Evolutionary conservation across 53 echinoderm and acorn worm species (phyloP), one percentile per base, ranked within the genome.

Genomic region (Holothuria scabra): DNA sequence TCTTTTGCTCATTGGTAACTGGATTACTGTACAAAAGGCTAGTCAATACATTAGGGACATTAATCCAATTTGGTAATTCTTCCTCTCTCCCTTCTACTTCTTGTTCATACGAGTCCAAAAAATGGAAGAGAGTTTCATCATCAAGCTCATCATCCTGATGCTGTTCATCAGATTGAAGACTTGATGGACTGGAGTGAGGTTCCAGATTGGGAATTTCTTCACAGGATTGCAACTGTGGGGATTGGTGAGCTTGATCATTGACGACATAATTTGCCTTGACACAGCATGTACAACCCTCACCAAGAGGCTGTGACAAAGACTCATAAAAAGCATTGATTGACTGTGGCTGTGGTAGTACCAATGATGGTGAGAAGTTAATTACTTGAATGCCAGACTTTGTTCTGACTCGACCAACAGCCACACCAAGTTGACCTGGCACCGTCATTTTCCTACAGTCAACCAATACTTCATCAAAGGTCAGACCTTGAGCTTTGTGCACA

Each of bases 401-500:
- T 26, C 20, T 68, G 5, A 29, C 68, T 19, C 68, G 8, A 3
- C 68, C 68, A 32, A 68, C 16, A 8, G 68, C 68, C 28, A 68
- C 68, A 24, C 68, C 68, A 26, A 68, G 29, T 68, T 68, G 68
- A 4, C 68, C 68, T 24, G 68, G 68, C 20, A 68, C 20, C 14
- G 68, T 29, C 68, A 68, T 68, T 19, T 33, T 68, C 20, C 68
- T 22, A 18, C 68, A 68, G 34, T 68, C 68, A 4, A 68, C 68
- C 29, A 24, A 19, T 29, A 68, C n/a, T 6, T 25, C 5, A 8
- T n/a, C 22, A 61, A 7, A 6, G 12, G 61, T 61, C 61, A 61
- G 6, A 5, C 61, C 61, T 12, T 61, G 61, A 5, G 61, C 61
- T 16, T 61, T 61, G 12, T 61, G 61, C 6, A 61, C 61, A 5